Percentiles rank a stretch among this genome's conserved stretches.
phyloP scores from a whole-genome alignment of 2,113 vertebrate genomes.

The Xenopus laevis region DNA sequence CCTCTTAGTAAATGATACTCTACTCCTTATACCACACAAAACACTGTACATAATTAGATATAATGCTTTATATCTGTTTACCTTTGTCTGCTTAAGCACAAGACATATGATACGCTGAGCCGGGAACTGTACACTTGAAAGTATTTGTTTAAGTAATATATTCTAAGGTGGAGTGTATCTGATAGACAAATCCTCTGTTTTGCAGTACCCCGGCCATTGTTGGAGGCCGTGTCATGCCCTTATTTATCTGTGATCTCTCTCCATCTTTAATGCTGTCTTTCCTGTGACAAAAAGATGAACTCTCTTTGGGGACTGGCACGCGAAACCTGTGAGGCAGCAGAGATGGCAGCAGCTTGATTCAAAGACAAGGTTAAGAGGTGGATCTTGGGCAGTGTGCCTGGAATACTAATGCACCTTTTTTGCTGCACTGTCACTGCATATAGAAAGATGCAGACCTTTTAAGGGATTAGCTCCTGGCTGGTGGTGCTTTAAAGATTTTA shows the following conservation, averaged over 20 bases:
- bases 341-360: neutral
- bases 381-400: neutral
- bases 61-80: too few species aligned
- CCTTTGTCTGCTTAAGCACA: too few species aligned
- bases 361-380: neutral
- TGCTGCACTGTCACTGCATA: neutral
- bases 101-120: too few species aligned
- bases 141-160: too few species aligned
- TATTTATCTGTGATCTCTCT: constrained; percentile 2
- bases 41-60: too few species aligned
- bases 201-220: neutral
- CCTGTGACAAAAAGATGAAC: neutral
- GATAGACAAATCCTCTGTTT: neutral
- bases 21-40: too few species aligned
- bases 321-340: constrained; percentile 2
- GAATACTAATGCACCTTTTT: neutral
- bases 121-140: too few species aligned
- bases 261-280: neutral
- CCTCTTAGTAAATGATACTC: too few species aligned
- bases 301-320: neutral
- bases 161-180: neutral
- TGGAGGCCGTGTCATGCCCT: neutral
- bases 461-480: neutral
- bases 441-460: neutral
- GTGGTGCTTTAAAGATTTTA: neutral